Percentiles rank a stretch among this genome's conserved stretches.
Evolutionary conservation across 1,140 invertebrate species (phyloP).

Genomic region (Gonioctena quinquepunctata): DNA sequence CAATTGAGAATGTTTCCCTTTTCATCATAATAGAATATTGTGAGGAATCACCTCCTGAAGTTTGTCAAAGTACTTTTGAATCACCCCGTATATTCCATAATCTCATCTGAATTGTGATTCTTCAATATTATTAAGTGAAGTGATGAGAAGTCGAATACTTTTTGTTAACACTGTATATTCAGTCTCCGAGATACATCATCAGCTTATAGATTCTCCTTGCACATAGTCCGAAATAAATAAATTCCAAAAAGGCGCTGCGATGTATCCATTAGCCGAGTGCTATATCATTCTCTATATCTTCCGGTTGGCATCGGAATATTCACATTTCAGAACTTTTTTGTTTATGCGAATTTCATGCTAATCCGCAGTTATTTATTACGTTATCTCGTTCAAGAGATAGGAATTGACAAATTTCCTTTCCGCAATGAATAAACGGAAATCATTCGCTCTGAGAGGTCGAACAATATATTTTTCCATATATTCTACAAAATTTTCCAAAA

Average conservation of each 20-base stretch:
- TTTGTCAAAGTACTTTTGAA: no score
- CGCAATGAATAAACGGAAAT: neutral
- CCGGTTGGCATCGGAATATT: constrained; percentile 49
- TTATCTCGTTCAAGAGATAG: constrained; percentile 1
- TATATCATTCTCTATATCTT: constrained; percentile 50
- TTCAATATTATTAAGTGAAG: no score
- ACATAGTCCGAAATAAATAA: constrained; percentile 10
- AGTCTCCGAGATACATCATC: no score
- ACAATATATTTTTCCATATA: neutral
- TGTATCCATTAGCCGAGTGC: constrained; percentile 28
- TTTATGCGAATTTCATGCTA: constrained; percentile 47
- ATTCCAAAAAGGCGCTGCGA: constrained; percentile 27
- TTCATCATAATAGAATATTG: no score
- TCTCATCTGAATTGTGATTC: no score
- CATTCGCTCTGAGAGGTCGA: neutral
- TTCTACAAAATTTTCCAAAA: neutral
- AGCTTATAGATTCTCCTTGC: neutral
- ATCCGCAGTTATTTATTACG: constrained; percentile 24
- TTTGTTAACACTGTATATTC: no score
- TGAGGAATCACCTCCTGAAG: no score
- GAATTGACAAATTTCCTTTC: constrained; percentile 4
- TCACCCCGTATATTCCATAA: no score
- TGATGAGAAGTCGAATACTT: no score
- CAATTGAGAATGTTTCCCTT: no score
- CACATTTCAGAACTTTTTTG: constrained; percentile 47